Conservation (phyloP, 2,797 vertebrate genomes). For the Crenuchus spilurus region DNA sequence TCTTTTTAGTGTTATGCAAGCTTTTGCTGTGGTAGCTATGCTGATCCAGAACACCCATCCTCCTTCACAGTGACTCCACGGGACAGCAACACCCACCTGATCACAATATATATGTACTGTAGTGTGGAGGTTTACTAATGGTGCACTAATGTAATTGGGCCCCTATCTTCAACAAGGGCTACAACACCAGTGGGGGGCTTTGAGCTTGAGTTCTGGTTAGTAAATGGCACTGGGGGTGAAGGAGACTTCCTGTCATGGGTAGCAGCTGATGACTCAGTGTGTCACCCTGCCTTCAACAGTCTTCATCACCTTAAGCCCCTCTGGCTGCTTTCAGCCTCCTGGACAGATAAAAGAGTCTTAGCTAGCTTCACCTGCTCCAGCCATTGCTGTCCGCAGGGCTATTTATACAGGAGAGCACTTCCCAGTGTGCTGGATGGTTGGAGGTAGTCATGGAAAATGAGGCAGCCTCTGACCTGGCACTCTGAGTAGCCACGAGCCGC, state of each 20-base stretch:
- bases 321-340: conserved; percentile 17
- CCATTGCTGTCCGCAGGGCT: not conserved
- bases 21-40: not conserved
- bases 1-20: not conserved
- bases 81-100: conserved; percentile 23
- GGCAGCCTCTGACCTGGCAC: not conserved
- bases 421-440: not conserved
- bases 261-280: conserved; percentile 15
- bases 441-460: conserved; percentile 11
- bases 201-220: conserved; percentile 17
- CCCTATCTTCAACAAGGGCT: conserved; percentile 24
- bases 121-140: conserved; percentile 39
- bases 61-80: not conserved
- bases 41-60: not conserved
- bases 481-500: not conserved
- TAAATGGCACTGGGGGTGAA: conserved; percentile 33
- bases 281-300: conserved; percentile 14
- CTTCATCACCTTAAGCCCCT: conserved; percentile 32
- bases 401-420: not conserved
- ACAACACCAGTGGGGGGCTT: not conserved
- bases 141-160: conserved; percentile 46
- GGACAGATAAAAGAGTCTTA: conserved; percentile 27
- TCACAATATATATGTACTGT: conserved; percentile 15
- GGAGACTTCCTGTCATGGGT: conserved; percentile 11
- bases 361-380: conserved; percentile 22